Conservation (phyloP, 2,113 vertebrate species). For the Alaudala cheleensis region DNA sequence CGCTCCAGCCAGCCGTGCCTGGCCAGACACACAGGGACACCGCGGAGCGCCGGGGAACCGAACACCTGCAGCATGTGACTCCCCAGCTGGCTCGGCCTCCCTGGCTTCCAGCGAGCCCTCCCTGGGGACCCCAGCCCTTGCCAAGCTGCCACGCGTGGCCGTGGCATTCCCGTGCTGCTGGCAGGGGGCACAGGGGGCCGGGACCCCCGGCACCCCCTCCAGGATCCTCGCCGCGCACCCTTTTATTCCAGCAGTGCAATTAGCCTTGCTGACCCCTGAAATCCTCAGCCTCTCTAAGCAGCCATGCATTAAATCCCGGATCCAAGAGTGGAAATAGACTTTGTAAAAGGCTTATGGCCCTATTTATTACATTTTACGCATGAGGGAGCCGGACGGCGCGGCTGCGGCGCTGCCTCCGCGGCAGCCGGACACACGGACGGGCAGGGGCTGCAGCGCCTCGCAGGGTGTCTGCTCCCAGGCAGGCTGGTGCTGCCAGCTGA, state of each 20-base stretch:
- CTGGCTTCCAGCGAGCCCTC: not conserved
- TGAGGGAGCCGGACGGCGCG: constrained; percentile 14
- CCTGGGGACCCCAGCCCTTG: not conserved
- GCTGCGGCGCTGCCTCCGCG: not conserved
- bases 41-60: rapidly evolving
- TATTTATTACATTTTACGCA: constrained; percentile 73
- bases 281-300: constrained; percentile 73
- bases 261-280: constrained; percentile 75
- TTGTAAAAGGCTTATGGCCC: constrained; percentile 74
- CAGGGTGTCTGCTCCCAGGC: not conserved
- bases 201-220: not conserved
- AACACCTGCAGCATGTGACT: not conserved
- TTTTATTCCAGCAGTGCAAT: constrained; percentile 72
- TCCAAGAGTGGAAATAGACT: constrained; percentile 78
- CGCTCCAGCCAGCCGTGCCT: not conserved
- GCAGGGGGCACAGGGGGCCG: not conserved
- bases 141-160: rapidly evolving
- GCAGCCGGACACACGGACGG: not conserved
- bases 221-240: not conserved
- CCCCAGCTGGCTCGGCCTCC: not conserved
- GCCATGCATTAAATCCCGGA: constrained; percentile 76
- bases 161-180: not conserved
- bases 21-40: not conserved
- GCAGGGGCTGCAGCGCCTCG: not conserved
- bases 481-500: not conserved